These are phyloP conservation scores for Hirtodrosophila cameraria DNA, from an alignment of 2,888 invertebrate genomes.

Conservation along the genomic window DNA sequence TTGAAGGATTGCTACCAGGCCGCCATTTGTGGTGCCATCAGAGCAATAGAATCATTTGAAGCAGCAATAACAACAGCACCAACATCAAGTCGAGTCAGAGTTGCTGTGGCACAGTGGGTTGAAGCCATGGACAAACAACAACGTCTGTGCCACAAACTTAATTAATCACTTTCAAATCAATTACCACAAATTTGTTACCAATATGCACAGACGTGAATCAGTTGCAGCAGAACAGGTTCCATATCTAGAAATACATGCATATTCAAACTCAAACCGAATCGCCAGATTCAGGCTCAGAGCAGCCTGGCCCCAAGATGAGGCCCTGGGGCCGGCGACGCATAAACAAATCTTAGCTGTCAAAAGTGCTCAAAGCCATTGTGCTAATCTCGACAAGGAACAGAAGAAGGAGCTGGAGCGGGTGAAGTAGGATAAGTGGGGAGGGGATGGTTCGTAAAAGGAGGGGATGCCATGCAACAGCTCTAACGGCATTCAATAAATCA, in stretches of 20 bases:
- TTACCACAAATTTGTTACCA: slow-evolving; percentile 81
- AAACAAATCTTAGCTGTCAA: slow-evolving; percentile 82
- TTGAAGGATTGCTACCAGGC: slow-evolving; percentile 27
- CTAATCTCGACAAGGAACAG: slow-evolving; percentile 66
- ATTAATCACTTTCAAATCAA: slow-evolving; percentile 81
- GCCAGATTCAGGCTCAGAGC: neutral
- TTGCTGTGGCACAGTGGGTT: slow-evolving; percentile 31
- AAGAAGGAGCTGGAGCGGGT: neutral
- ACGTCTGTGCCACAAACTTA: slow-evolving; percentile 55
- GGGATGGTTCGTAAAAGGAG: too few relatives aligned
- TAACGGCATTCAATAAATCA: slow-evolving; percentile 83
- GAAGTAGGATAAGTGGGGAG: neutral
- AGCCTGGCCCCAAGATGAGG: slow-evolving; percentile 49
- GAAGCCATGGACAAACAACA: slow-evolving; percentile 43
- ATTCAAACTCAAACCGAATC: neutral
- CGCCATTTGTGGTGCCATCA: slow-evolving; percentile 65
- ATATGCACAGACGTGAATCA: slow-evolving; percentile 80
- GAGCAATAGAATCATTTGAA: slow-evolving; percentile 32
- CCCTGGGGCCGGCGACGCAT: slow-evolving; percentile 52
- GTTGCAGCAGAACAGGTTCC: slow-evolving; percentile 1
- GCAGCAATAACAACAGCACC: slow-evolving; percentile 16
- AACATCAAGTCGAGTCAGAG: neutral
- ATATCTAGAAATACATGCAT: neutral
- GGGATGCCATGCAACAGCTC: slow-evolving; percentile 43
- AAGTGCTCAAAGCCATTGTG: slow-evolving; percentile 81